Conservation (phyloP, 2,113 vertebrate genomes). For the Tachuris rubrigastra region DNA sequence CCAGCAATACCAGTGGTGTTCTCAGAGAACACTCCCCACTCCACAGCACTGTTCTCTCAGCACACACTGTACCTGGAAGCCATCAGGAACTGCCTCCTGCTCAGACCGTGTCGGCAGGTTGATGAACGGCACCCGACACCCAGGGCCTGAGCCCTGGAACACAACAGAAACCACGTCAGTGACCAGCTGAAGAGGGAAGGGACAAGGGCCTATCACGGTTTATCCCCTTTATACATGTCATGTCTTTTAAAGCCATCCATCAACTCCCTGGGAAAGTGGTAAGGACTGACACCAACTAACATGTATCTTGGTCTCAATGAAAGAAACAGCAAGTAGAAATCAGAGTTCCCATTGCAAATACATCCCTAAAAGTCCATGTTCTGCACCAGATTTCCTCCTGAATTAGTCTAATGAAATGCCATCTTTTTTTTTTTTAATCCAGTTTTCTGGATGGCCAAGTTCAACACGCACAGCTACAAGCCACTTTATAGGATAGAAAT, state of each 20-base stretch:
- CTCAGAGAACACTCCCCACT: background rate
- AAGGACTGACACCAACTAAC: background rate
- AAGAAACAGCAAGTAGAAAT: background rate
- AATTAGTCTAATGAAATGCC: background rate
- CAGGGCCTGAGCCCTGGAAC: conserved; percentile 40
- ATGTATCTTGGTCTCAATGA: background rate
- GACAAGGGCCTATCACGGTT: background rate
- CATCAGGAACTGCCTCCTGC: conserved; percentile 53
- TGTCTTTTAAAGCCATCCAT: background rate
- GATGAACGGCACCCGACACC: conserved; percentile 66
- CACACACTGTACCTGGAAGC: conserved; percentile 74
- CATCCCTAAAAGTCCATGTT: background rate
- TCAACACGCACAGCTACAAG: background rate
- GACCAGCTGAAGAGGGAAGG: background rate
- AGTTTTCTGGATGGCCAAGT: background rate
- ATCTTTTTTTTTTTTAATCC: background rate
- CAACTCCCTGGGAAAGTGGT: background rate
- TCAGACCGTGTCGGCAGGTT: conserved; percentile 38
- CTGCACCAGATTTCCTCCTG: background rate
- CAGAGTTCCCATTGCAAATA: background rate
- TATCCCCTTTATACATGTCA: background rate
- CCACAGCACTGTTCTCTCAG: background rate
- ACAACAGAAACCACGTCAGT: background rate
- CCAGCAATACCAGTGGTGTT: background rate
- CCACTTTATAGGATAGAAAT: background rate